Evolutionary conservation across 2,797 vertebrate genomes (phyloP).

Genomic region (Ctenosaura bakeri): DNA sequence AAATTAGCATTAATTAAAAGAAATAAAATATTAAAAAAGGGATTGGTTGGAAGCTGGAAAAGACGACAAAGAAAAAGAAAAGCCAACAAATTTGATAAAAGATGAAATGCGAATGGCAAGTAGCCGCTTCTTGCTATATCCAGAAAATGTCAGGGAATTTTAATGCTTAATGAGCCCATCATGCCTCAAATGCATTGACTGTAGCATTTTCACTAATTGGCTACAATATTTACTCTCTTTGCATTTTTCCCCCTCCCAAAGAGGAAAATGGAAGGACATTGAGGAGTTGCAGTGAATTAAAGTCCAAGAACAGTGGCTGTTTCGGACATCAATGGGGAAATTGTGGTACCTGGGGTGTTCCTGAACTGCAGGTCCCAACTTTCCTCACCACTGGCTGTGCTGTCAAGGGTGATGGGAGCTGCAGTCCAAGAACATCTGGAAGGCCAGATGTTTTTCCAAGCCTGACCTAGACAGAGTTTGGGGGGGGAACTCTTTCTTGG

Average conservation of each 20-base stretch:
- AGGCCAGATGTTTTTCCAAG: not conserved
- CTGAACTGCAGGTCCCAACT: not conserved
- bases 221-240: slow-evolving; percentile 74
- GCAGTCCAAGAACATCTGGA: not conserved
- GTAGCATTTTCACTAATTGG: slow-evolving; percentile 90
- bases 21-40: slow-evolving; percentile 46
- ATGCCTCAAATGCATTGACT: slow-evolving; percentile 78
- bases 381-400: not conserved
- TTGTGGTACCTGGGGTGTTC: not conserved
- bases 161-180: slow-evolving; percentile 87
- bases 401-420: not conserved
- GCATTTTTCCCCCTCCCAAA: slow-evolving; percentile 32
- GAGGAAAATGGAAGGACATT: slow-evolving; percentile 42
- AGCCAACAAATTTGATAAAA: slow-evolving; percentile 43
- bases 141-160: slow-evolving; percentile 85
- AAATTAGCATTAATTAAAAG: slow-evolving; percentile 18
- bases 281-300: slow-evolving; percentile 48
- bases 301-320: not conserved
- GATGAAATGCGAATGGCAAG: slow-evolving; percentile 57
- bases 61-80: slow-evolving; percentile 45
- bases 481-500: too few relatives aligned
- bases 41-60: slow-evolving; percentile 1
- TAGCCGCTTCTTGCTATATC: slow-evolving; percentile 74
- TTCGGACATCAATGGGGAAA: not conserved
- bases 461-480: too few relatives aligned